Base-by-base conservation (phyloP, 2,797 vertebrate genomes). In the Parauchenoglanis punctatus region DNA sequence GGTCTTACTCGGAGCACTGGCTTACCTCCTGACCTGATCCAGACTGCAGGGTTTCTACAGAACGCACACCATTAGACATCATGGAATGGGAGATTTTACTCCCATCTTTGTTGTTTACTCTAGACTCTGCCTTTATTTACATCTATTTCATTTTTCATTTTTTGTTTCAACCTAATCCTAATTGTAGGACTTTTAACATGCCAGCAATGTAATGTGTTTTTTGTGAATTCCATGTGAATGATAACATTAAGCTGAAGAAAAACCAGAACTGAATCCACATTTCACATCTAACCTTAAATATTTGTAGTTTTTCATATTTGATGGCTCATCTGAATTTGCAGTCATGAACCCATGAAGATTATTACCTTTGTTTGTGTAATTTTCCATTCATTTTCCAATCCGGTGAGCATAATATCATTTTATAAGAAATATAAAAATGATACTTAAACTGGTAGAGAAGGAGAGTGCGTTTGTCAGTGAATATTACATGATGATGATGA, bases 11-110 rank as follows among this genome's bases (percentile, higher is more conserved):
- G 84, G 86, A 89, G 88, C 86, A 93, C 91, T 93, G 91, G 91
- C 91, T 92, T 80, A 87, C 93, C 89, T 91, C 91, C 87, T 92
- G 91, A 92, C 91, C 92, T 87, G 82, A 81, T 92, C 91, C 92
- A 92, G 91, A 80, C 85, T 93, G 93, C 94, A 88, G 89, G 89
- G 92, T 93, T 91, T 90, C 91, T 59, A 78, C 88, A 92, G 91
- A 89, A 88, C 84, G 85, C 89, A 88, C 89, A 90, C 89, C 89
- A 90, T 93, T 91, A 93, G 63, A 88, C 86, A 63, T 88, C 86
- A 63, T 73, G 84, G 88, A 78, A 70, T 87, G 70, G 77, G 89
- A 91, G 85, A 90, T 92, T 90, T 89, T 80, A 89, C 89, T 91
- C 89, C 82, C 84, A 88, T 86, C 83, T 89, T 87, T 87, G 18